Conservation (phyloP, 2,797 vertebrate genomes). For the Melanogrammus aeglefinus region DNA sequence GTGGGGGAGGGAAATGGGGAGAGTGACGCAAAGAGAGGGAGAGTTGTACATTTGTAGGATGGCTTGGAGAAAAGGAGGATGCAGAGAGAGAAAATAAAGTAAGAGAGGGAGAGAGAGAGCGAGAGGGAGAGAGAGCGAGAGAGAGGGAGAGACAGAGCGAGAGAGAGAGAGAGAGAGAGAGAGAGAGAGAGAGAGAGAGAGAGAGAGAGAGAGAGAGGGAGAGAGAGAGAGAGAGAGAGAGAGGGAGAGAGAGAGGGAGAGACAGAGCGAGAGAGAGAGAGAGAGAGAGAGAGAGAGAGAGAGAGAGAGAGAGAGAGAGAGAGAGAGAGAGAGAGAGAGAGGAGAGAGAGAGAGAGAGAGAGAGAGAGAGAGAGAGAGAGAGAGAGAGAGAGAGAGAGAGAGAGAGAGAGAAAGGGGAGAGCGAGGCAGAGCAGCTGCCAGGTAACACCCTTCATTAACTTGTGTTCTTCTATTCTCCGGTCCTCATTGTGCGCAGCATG, state of each 20-base stretch:
- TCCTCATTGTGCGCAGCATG: constrained; percentile 83
- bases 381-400: no score
- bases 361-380: not conserved
- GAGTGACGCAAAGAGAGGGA: no score
- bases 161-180: not conserved
- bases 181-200: not conserved
- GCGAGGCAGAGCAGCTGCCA: constrained; percentile 67
- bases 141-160: not conserved
- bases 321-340: not conserved
- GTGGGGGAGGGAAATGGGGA: no score
- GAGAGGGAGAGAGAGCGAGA: not conserved
- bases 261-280: not conserved
- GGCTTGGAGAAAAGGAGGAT: no score
- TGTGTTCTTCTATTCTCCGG: constrained; percentile 72
- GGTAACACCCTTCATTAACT: constrained; percentile 76
- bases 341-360: not conserved
- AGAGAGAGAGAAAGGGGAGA: no score
- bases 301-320: not conserved
- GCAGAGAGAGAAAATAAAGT: not conserved
- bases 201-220: not conserved
- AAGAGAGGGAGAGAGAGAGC: not conserved
- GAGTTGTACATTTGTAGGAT: no score
- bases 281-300: not conserved
- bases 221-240: not conserved
- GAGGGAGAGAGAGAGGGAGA: not conserved